Percentiles rank a stretch among this genome's conserved stretches.
Evolutionary conservation across 1,140 invertebrate species (phyloP).

Genomic region (Wiebesia pumilae): DNA sequence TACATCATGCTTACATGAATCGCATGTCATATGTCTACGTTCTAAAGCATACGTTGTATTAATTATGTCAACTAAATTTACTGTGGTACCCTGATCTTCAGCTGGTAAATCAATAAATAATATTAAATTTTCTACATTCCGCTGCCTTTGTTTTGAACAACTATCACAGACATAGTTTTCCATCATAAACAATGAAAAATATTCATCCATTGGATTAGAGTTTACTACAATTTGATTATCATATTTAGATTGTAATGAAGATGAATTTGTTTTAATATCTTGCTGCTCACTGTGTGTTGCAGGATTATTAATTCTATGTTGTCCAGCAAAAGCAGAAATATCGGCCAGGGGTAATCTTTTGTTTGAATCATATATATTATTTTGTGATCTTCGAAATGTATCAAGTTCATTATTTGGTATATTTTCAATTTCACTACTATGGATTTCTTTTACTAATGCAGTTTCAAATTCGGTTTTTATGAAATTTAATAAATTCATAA

Average conservation of each 20-base stretch:
- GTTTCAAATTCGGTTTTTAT: conserved; percentile 64
- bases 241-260: not conserved
- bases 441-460: conserved; percentile 44
- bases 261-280: conserved; percentile 39
- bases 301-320: conserved; percentile 44
- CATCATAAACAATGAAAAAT: conserved; percentile 65
- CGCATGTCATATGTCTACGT: conserved; percentile 63
- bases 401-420: conserved; percentile 58
- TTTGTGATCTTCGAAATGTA: conserved; percentile 48
- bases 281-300: not conserved
- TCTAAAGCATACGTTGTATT: conserved; percentile 61
- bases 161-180: conserved; percentile 64
- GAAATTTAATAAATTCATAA: conserved; percentile 68
- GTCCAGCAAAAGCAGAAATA: conserved; percentile 52
- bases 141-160: conserved; percentile 62
- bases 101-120: conserved; percentile 63
- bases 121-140: conserved; percentile 66
- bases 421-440: conserved; percentile 60
- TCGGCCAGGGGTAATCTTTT: conserved; percentile 58
- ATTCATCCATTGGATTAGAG: conserved; percentile 65
- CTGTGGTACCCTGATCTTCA: conserved; percentile 52
- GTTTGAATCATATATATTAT: conserved; percentile 44
- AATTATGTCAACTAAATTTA: conserved; percentile 60
- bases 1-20: conserved; percentile 61
- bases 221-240: conserved; percentile 21